Evolutionary conservation across 2,888 invertebrate species (phyloP), one percentile per base, ranked within the genome.

Genomic region (Parnassius mnemosyne): DNA sequence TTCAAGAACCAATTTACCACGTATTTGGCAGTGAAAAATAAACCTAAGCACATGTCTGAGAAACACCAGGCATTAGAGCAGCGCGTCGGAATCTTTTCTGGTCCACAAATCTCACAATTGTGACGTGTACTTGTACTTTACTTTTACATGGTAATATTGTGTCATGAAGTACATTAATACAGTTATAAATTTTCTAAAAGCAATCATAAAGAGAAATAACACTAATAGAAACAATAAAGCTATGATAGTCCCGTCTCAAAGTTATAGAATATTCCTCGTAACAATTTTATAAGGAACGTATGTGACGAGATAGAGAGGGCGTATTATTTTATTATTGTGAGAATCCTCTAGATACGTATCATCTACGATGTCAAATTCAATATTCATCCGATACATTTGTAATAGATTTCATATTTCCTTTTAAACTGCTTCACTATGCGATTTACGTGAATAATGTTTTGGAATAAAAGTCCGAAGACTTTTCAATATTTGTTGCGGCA

Each of bases 341-440:
- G 80, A 83, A 81, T 81, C 75, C 76, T 76, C 70, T 72, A 82
- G 79, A 78, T 80, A 81, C 81, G 80, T 80, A 79, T 82, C 80
- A 75, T 80, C 72, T 78, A 80, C 78, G 84, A 84, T 83, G 85
- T 88, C 83, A 86, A 87, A 85, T 83, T 84, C 87, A 83, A 88
- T 87, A 85, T 85, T 79, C 81, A 78, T 80, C 75, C 78, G 73
- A 81, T 83, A 83, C 80, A 82, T 84, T 83, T 83, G 80, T 81
- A 84, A 84, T 81, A 81, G 81, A 84, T 84, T 84, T 82, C 78
- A 81, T 79, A 84, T 85, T 84, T 84, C 81, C 82, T 79, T 73
- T 72, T 74, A 71, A 76, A 79, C 75, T 74, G 78, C 77, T 76
- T 68, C 61, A 65, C 66, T 69, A 67, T 70, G 71, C 76, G 73